phyloP scores from a whole-genome alignment of 2,113 vertebrate genomes.

The Boulengerochromis microlepis region DNA sequence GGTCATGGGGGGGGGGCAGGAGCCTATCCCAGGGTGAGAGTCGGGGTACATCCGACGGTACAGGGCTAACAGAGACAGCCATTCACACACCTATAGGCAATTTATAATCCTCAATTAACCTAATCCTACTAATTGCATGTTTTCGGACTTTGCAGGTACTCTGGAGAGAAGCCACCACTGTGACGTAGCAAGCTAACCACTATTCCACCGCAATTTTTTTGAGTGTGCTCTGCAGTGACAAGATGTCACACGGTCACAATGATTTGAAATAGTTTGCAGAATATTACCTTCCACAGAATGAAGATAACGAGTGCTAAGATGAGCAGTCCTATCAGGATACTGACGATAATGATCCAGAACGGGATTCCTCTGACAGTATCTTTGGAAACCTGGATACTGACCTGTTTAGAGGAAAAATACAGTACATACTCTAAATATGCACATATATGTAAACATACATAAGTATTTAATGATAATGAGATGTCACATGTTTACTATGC shows the following conservation, averaged over 20 bases:
- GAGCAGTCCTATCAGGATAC: constrained; percentile 86
- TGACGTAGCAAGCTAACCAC: neutral
- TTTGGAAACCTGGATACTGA: constrained; percentile 85
- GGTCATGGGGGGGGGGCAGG: neutral
- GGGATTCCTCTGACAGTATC: constrained; percentile 82
- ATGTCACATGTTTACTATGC: neutral
- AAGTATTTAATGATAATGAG: neutral
- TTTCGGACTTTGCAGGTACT: neutral
- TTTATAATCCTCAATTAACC: neutral
- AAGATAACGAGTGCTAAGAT: constrained; percentile 91
- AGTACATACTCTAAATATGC: neutral
- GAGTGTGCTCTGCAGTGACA: neutral
- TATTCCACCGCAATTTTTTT: neutral
- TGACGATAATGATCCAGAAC: constrained; percentile 90
- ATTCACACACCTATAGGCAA: neutral
- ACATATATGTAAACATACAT: neutral
- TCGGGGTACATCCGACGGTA: neutral
- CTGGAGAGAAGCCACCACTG: neutral
- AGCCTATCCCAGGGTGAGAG: neutral
- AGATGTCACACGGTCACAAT: neutral
- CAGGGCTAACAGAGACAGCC: neutral
- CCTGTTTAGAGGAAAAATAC: constrained; percentile 56
- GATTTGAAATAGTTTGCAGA: neutral
- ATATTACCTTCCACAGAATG: constrained; percentile 91
- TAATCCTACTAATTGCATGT: neutral